These are phyloP conservation scores for Scarus forsteni DNA, from an alignment of 2,797 vertebrate genomes.

Conservation along the genomic window DNA sequence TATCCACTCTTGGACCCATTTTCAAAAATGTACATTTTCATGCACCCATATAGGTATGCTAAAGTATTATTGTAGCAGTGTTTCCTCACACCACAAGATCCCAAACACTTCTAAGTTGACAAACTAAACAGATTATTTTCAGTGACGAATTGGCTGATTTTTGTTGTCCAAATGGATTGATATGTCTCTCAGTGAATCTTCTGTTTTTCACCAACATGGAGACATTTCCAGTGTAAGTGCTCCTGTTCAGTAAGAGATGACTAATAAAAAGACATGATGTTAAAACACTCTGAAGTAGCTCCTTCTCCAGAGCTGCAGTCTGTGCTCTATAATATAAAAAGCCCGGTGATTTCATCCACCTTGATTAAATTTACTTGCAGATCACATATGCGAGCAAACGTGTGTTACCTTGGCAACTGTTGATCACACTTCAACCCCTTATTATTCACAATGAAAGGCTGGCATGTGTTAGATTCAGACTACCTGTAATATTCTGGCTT, in stretches of 20 bases:
- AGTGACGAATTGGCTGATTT: no score
- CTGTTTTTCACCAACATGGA: not conserved
- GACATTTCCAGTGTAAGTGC: not conserved
- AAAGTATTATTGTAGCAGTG: no score
- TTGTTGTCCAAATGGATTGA: not conserved
- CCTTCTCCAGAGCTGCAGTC: conserved; percentile 37
- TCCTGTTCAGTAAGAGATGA: not conserved
- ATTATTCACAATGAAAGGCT: conserved; percentile 43
- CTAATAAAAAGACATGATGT: not conserved
- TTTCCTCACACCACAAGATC: no score
- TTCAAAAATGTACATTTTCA: no score
- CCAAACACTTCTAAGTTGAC: not conserved
- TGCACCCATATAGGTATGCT: no score
- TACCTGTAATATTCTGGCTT: conserved; percentile 8
- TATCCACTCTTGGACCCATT: no score
- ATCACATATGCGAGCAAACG: conserved; percentile 66
- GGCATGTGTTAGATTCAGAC: conserved; percentile 34
- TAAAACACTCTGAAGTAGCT: conserved; percentile 40
- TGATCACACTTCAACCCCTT: conserved; percentile 67
- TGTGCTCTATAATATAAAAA: conserved; percentile 40
- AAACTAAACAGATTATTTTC: not conserved
- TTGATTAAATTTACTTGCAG: conserved; percentile 74
- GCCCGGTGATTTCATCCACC: conserved; percentile 62
- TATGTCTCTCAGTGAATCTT: not conserved
- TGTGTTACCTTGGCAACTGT: conserved; percentile 78